phyloP scores from a whole-genome alignment of 2,888 invertebrate species.

The Napeogenes sylphis region DNA sequence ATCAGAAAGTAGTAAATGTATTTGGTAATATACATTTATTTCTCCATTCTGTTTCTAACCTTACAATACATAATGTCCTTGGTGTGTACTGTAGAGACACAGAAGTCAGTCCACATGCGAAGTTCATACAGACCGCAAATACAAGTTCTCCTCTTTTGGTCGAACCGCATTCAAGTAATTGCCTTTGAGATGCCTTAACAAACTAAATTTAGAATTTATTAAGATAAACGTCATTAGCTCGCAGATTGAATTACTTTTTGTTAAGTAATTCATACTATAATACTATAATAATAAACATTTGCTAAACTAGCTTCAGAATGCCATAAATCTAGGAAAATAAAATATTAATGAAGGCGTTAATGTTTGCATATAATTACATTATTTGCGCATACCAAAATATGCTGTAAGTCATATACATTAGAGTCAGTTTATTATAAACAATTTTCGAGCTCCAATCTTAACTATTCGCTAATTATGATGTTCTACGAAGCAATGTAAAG shows the following conservation, averaged over 20 bases:
- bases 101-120: constrained; percentile 26
- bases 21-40: not conserved
- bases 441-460: not conserved
- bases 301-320: constrained; percentile 25
- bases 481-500: constrained; percentile 6
- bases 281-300: not conserved
- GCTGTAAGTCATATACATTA: not conserved
- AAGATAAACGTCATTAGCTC: constrained; percentile 1
- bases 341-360: constrained; percentile 41
- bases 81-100: not conserved
- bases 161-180: constrained; percentile 40
- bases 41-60: not conserved
- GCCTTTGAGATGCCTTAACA: constrained; percentile 8
- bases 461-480: constrained; percentile 13
- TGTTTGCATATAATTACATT: constrained; percentile 53
- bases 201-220: constrained; percentile 22
- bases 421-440: not conserved
- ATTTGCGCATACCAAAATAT: not conserved
- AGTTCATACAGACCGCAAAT: constrained; percentile 40
- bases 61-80: not conserved
- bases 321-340: constrained; percentile 34
- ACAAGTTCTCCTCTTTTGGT: constrained; percentile 45
- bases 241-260: too few relatives aligned
- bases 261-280: too few relatives aligned
- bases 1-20: not conserved